These are phyloP conservation scores for Platanista minor DNA, from an alignment of 2,113 vertebrate species.

Conservation along the genomic window DNA sequence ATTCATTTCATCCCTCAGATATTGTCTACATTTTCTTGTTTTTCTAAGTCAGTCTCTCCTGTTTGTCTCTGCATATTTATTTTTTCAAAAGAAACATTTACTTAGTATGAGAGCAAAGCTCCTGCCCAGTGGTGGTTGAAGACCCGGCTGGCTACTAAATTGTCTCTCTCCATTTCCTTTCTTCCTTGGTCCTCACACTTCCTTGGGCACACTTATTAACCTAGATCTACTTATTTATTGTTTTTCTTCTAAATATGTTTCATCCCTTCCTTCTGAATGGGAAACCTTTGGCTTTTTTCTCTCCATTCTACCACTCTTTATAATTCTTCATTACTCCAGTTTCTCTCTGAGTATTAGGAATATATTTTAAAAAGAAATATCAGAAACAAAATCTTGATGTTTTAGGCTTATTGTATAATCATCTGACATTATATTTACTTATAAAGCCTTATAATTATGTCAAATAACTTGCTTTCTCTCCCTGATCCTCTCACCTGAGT, in stretches of 20 bases:
- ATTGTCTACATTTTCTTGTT: not conserved
- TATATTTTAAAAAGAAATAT: not conserved
- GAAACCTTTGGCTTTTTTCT: not conserved
- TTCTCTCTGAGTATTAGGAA: not conserved
- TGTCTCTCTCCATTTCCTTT: not conserved
- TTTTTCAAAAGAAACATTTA: not conserved
- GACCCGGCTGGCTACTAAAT: not conserved
- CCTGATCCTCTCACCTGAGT: conserved; percentile 20
- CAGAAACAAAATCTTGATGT: not conserved
- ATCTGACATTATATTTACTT: conserved; percentile 14
- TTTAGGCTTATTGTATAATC: not conserved
- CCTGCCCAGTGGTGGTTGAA: not conserved
- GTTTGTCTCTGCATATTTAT: not conserved
- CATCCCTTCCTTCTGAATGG: not conserved
- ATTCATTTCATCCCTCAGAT: not conserved
- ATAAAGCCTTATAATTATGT: conserved; percentile 13
- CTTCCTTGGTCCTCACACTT: not conserved
- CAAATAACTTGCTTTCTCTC: not conserved
- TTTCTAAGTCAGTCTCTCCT: not conserved
- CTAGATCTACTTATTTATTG: not conserved
- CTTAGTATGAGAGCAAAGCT: not conserved
- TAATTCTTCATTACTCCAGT: not conserved
- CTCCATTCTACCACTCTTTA: not conserved
- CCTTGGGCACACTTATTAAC: not conserved
- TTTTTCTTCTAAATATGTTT: not conserved